Evolutionary conservation across 2,888 invertebrate species (phyloP), one percentile per base, ranked within the genome.

Genomic region (Leucoma salicis): DNA sequence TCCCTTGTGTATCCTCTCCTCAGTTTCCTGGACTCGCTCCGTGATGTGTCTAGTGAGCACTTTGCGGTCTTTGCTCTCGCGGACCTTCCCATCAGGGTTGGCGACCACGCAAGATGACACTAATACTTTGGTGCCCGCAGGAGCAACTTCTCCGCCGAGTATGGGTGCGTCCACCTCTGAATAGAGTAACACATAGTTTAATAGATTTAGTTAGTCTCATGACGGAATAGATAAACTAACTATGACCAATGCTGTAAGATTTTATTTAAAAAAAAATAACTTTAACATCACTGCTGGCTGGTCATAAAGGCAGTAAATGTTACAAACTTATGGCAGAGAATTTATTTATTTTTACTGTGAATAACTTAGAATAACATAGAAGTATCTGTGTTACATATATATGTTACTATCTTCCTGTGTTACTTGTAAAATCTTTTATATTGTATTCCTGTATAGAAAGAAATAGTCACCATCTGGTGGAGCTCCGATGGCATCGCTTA

Each of bases 41-140:
- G 93, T 94, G 73, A 96, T 94, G 80, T 96, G 95, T 46, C 95
- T 91, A 32, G 96, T 96, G 57, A 95, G 92, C 44, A 96, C 93
- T 18, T 93, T 92, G 54, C 92, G 93, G 77, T 96, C 96, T 64
- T 94, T 94, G 57, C 94, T 94, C 85, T 96, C 96, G 41, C 95
- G 92, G 36, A 97, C 95, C 57, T 96, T 91, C 7, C 95, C 95
- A 39, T 94, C 94, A 0, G 93, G 92, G 60, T 91, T 94, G 57
- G 91, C 92, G 45, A 92, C 93, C 60, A 92, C 79, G 5, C 64
- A 49, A 0, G 83, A 82, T 0, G 87, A 78, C 29, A 90, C 87
- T 50, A 78, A 63, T 31, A 85, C 86, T 38, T 84, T 85, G 1
- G 81, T 71, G 5, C 74, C 79, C 0, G 75, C 78, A 7, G 83